Conservation (phyloP, 2,113 vertebrate genomes). For the Sialia sialis region DNA sequence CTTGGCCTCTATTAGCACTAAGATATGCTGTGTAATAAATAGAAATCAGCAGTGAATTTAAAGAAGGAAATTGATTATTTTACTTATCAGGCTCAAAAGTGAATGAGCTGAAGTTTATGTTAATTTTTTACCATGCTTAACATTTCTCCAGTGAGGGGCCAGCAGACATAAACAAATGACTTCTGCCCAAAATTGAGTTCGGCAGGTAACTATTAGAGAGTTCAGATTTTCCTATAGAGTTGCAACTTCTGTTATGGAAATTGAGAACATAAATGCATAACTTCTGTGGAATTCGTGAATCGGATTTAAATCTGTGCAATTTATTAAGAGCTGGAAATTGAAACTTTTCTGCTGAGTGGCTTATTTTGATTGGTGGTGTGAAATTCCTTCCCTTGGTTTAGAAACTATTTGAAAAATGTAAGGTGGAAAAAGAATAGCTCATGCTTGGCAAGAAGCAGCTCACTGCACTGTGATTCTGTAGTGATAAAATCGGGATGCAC, state of each 20-base stretch:
- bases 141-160: neutral
- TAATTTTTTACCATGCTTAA: neutral
- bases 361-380: constrained; percentile 3
- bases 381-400: constrained; percentile 12
- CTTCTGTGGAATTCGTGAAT: neutral
- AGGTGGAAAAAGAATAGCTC: neutral
- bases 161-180: neutral
- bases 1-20: neutral
- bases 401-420: constrained; percentile 19
- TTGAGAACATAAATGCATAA: constrained; percentile 7
- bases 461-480: neutral
- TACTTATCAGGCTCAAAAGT: neutral
- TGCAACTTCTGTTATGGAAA: constrained; percentile 19
- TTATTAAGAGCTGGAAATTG: constrained; percentile 37
- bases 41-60: neutral
- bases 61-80: neutral
- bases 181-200: neutral
- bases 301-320: constrained; percentile 22
- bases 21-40: neutral
- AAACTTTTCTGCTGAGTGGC: constrained; percentile 32
- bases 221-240: constrained; percentile 7
- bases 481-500: neutral
- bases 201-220: constrained; percentile 8
- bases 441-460: neutral
- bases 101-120: neutral